These are phyloP conservation scores for Amphimedon queenslandica DNA, from an alignment of 37 sponge, comb jelly and placozoan genomes.

Conservation along the genomic window DNA sequence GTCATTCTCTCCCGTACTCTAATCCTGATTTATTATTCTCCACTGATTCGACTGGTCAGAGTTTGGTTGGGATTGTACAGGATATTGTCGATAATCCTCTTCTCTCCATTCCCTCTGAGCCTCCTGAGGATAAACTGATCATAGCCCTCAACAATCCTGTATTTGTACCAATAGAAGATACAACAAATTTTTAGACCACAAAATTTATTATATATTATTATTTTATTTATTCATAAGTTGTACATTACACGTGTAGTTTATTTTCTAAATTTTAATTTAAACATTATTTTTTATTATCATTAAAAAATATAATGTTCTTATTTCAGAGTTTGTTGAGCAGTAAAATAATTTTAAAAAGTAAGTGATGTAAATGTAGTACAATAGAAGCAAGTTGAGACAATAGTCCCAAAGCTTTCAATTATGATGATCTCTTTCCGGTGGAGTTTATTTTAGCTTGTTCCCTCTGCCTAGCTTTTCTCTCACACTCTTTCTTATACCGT, in stretches of 20 bases:
- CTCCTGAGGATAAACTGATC: constrained; percentile 64
- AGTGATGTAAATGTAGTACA: not conserved
- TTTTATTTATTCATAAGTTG: too few species aligned
- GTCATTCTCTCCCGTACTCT: constrained; percentile 57
- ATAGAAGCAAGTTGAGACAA: not conserved
- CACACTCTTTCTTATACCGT: constrained; percentile 9
- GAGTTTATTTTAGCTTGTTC: not conserved
- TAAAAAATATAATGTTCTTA: not conserved
- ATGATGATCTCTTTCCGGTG: too few species aligned
- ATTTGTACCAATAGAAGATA: too few species aligned
- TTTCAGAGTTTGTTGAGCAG: not conserved
- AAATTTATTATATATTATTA: too few species aligned
- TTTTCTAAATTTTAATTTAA: not conserved
- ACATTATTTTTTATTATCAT: not conserved
- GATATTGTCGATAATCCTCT: constrained; percentile 71
- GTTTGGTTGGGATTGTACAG: constrained; percentile 49
- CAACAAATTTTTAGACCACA: too few species aligned
- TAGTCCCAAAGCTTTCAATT: not conserved
- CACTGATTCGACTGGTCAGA: constrained; percentile 15
- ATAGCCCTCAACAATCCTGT: constrained; percentile 72
- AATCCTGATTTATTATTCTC: constrained; percentile 52
- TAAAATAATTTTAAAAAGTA: not conserved
- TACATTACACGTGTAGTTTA: too few species aligned
- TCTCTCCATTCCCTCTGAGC: constrained; percentile 13
- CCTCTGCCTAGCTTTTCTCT: constrained; percentile 6